These are phyloP conservation scores for Aphelinus atriplicis DNA, from an alignment of 1,140 invertebrate species.

Conservation along the genomic window DNA sequence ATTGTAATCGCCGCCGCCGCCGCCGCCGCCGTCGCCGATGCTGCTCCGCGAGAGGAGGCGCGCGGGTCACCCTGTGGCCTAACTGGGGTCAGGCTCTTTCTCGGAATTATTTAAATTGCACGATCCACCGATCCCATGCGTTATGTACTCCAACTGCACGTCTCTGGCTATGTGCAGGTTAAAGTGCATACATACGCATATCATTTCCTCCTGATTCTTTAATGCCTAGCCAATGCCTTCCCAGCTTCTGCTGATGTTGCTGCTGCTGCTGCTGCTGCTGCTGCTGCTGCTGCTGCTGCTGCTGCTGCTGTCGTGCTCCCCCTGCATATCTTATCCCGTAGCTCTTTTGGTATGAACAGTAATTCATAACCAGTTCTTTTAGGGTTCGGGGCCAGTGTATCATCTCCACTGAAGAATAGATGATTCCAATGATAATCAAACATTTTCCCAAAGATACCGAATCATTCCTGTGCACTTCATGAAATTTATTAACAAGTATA, in stretches of 20 bases:
- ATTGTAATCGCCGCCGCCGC: slow-evolving; percentile 49
- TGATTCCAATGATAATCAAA: no score
- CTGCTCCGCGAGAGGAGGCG: not conserved
- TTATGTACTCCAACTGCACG: slow-evolving; percentile 13
- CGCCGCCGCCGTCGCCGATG: slow-evolving; percentile 15
- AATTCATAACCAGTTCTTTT: no score
- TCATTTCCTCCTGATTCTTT: slow-evolving; percentile 25
- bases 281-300: not conserved
- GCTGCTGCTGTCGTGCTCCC: not conserved
- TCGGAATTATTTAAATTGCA: slow-evolving; percentile 57
- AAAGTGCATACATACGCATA: slow-evolving; percentile 6
- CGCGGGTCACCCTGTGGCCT: slow-evolving; percentile 48
- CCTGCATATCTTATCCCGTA: no score
- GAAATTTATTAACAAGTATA: no score
- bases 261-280: slow-evolving; percentile 7
- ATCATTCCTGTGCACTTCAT: no score
- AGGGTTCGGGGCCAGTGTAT: no score
- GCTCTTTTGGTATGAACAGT: no score
- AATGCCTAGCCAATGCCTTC: not conserved
- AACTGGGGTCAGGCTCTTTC: slow-evolving; percentile 53
- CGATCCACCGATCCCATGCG: slow-evolving; percentile 32
- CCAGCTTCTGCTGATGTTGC: slow-evolving; percentile 11
- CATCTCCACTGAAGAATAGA: no score
- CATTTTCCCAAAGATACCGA: no score
- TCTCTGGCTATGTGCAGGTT: not conserved